Base-by-base conservation (phyloP, 2,797 vertebrate species). In the Danio choprae region DNA sequence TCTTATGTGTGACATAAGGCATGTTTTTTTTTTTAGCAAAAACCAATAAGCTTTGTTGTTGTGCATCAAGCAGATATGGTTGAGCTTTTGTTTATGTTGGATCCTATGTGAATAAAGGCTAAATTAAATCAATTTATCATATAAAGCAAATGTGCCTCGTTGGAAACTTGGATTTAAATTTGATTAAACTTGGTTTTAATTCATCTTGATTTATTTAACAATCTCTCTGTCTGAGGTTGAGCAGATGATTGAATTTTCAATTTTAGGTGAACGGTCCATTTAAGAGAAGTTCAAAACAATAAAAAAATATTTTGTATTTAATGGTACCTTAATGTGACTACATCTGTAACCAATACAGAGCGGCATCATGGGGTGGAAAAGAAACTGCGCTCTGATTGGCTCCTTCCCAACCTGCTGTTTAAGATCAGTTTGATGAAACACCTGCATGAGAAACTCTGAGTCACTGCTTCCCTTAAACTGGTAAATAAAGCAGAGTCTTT, bases 321-420 rank as follows among this genome's bases (percentile, higher is more conserved):
- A 78, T 12, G 2, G n/a, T 60, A 48, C 10, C 13, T 48, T n/a
- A 50, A 13, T 65, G 43, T 53, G 11, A 29, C 20, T 53, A 36
- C 62, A 73, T 55, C 38, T 71, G 70, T 51, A 68, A 79, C 62
- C 63, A 53, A 58, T 13, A 41, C 13, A 62, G 13, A 11, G 50
- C 10, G 22, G 46, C 53, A 46, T 58, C 12, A 53, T 11, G 15
- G 50, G n/a, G 22, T 5, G 38, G 5, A 12, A 71, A 59, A 40
- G 7, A 65, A 16, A 41, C 53, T 12, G 51, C 29, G 41, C 8
- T 50, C 38, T 29, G 74, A 76, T 62, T 75, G 65, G 64, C 63
- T 77, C 13, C 44, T 65, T 68, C 20, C 68, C 4, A 60, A 38
- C 67, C 38, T 29, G 60, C 59, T 29, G 41, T 65, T 68, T 55